Evolutionary conservation across 2,797 vertebrate genomes (phyloP), one percentile per base, ranked within the genome.

Genomic region (Gymnothorax javanicus): DNA sequence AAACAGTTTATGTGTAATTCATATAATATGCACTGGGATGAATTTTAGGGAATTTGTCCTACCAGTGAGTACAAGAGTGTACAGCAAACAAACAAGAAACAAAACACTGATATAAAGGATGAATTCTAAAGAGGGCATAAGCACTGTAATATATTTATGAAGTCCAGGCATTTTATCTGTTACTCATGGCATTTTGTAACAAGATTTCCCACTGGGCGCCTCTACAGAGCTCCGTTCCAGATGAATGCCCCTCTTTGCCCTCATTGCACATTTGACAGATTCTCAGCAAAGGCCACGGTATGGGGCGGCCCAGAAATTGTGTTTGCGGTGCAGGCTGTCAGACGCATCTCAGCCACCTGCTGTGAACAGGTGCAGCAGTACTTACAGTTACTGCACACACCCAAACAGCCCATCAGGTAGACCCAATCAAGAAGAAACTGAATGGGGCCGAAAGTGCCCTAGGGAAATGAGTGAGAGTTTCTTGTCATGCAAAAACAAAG

Each of bases 321-420:
- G 88, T 89, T 87, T 88, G 89, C 90, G 88, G 87, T 81, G 88
- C 83, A 88, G 89, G 89, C 90, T 91, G 91, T 90, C 91, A 90
- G 87, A 87, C 86, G 88, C 77, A 23, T 85, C 88, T 86, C 73
- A 79, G 27, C 86, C 88, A 87, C 91, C 91, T 90, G 91, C 88
- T 87, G 91, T 85, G 90, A 87, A 84, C 91, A 92, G 89, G 91
- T 92, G 91, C 88, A 85, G 86, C 50, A 3, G 27, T 84, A 84
- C 87, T 89, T 89, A 90, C 87, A 89, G 88, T 90, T 88, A 87
- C 86, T 77, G 85, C 84, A 60, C 73, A 87, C 86, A 84, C 87
- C 82, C 86, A 86, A 86, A 59, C 60, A 79, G 85, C 87, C 58
- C 87, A 87, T 73, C 89, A 77, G 86, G 50, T 84, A 87, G 84